A percentile compares a stretch with the other conserved stretches of the same genome.
Conservation (phyloP, 2,888 invertebrate species). For the Koerneria pararmatus region DNA sequence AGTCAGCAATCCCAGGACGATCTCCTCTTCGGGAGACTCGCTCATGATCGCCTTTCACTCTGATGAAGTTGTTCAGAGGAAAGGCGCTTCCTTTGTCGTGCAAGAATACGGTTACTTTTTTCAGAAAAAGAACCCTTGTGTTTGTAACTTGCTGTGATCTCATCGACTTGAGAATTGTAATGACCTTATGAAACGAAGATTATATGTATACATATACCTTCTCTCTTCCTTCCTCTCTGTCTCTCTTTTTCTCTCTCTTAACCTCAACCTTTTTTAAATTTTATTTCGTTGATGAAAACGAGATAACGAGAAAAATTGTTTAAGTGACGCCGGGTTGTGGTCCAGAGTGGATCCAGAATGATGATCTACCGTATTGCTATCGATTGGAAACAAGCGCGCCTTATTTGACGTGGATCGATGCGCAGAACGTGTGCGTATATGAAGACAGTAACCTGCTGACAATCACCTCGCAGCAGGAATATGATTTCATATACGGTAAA, state of each 20-base stretch:
- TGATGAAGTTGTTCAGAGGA: conserved; percentile 12
- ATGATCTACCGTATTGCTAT: conserved; percentile 1
- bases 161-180: too few species aligned
- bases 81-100: conserved; percentile 15
- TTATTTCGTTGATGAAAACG: too few species aligned
- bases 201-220: too few species aligned
- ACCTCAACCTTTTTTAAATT: too few species aligned
- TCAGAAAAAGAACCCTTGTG: too few species aligned
- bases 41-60: conserved; percentile 7
- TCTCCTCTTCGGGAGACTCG: conserved; percentile 5
- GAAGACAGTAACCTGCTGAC: conserved; percentile 17
- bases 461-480: conserved; percentile 14
- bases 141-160: too few species aligned
- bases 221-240: too few species aligned
- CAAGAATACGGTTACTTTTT: conserved; percentile 15
- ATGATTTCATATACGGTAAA: conserved; percentile 15
- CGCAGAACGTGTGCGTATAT: conserved; percentile 7
- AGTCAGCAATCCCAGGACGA: background rate
- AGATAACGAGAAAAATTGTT: too few species aligned
- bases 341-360: conserved; percentile 1
- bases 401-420: conserved; percentile 13
- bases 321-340: conserved; percentile 14
- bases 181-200: too few species aligned
- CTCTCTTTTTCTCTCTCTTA: too few species aligned
- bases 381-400: background rate